A percentile compares a stretch with the other conserved stretches of the same genome.
Evolutionary conservation across 2,113 vertebrate species (phyloP).

Genomic region (Aptenodytes forsteri): DNA sequence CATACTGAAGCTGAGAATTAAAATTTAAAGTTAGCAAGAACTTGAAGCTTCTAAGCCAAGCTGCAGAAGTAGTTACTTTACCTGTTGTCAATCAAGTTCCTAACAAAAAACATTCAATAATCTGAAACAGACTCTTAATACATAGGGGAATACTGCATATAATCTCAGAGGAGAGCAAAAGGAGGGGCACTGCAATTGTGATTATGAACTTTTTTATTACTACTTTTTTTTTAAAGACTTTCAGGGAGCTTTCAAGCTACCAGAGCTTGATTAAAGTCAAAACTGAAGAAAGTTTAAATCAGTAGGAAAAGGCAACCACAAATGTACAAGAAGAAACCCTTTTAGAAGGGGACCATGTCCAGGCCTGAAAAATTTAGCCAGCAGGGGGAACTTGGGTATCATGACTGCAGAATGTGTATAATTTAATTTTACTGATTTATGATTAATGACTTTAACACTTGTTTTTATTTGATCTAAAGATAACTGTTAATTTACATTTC

Average conservation of each 20-base stretch:
- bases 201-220: neutral
- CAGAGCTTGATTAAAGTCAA: neutral
- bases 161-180: neutral
- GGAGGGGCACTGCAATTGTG: neutral
- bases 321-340: neutral
- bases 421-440: neutral
- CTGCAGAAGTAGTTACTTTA: neutral
- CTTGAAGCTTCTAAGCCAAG: neutral
- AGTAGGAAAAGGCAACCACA: neutral
- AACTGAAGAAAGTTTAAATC: neutral
- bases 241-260: neutral
- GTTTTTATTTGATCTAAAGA: neutral
- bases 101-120: neutral
- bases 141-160: neutral
- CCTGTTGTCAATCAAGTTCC: neutral
- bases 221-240: neutral
- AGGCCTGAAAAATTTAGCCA: neutral
- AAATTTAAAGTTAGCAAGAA: neutral
- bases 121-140: neutral
- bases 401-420: neutral
- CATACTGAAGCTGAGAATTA: constrained; percentile 72
- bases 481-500: neutral
- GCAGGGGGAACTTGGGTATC: neutral
- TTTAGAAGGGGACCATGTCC: neutral
- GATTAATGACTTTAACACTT: neutral